Conservation (phyloP, 2,797 vertebrate genomes). For the Syngnathus acus region DNA sequence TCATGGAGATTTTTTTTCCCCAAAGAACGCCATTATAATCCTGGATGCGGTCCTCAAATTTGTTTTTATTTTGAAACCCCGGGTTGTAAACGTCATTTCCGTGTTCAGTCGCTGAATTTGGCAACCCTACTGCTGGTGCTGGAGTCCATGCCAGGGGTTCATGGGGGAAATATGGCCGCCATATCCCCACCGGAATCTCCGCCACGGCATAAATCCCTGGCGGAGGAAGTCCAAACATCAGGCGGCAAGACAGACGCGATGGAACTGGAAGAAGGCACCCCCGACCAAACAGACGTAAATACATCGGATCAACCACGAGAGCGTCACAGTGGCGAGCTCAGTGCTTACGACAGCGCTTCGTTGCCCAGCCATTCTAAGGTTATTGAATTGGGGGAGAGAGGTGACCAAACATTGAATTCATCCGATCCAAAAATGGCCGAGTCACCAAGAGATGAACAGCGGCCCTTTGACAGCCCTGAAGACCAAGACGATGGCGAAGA, state of each 20-base stretch:
- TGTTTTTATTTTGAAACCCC: constrained; percentile 56
- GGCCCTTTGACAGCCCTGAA: constrained; percentile 49
- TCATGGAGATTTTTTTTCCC: not conserved
- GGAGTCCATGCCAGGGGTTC: constrained; percentile 46
- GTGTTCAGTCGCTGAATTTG: constrained; percentile 18
- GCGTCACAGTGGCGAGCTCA: constrained; percentile 13
- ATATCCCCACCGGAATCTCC: constrained; percentile 59
- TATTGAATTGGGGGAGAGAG: constrained; percentile 40
- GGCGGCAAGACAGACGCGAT: constrained; percentile 20
- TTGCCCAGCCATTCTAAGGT: constrained; percentile 42
- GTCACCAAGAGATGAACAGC: constrained; percentile 27
- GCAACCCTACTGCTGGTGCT: constrained; percentile 24
- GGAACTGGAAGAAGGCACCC: constrained; percentile 16
- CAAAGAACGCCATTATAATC: not conserved
- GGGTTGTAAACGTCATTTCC: constrained; percentile 28
- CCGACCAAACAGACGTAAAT: constrained; percentile 1
- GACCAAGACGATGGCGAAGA: constrained; percentile 38
- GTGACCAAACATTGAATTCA: constrained; percentile 37
- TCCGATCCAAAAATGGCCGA: constrained; percentile 39
- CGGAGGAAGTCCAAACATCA: constrained; percentile 40
- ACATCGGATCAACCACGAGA: not conserved
- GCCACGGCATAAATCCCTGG: constrained; percentile 37
- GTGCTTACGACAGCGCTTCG: constrained; percentile 20
- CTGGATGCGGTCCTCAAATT: not conserved
- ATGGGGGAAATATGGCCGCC: constrained; percentile 73